A percentile compares a stretch with the other conserved stretches of the same genome.
Evolutionary conservation across 1,140 invertebrate genomes (phyloP).

Genomic region (Dermatophagoides farinae): DNA sequence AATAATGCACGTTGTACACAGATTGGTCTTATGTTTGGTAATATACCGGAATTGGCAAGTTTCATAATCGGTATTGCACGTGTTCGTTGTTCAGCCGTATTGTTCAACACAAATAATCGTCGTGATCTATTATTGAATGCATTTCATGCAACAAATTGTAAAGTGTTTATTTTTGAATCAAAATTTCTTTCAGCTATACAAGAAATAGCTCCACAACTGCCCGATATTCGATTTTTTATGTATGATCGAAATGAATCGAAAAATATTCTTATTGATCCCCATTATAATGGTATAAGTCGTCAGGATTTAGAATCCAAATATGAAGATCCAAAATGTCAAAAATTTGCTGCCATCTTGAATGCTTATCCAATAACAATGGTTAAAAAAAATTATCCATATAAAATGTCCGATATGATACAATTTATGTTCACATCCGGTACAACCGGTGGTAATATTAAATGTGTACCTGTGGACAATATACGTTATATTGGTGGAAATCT

Average conservation of each 20-base stretch:
- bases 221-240: neutral
- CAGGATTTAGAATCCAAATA: neutral
- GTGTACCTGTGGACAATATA: slow-evolving; percentile 43
- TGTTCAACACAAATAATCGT: slow-evolving; percentile 23
- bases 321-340: neutral
- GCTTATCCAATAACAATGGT: neutral
- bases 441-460: slow-evolving; percentile 67
- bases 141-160: slow-evolving; percentile 21
- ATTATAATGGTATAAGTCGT: neutral
- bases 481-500: slow-evolving; percentile 16
- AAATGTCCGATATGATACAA: neutral
- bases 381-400: neutral
- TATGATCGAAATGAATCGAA: neutral
- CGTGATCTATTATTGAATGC: slow-evolving; percentile 19
- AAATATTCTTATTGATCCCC: neutral
- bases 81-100: slow-evolving; percentile 22
- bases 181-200: slow-evolving; percentile 1
- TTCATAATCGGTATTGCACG: slow-evolving; percentile 55
- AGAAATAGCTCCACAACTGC: neutral
- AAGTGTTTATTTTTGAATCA: slow-evolving; percentile 19
- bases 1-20: slow-evolving; percentile 22
- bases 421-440: slow-evolving; percentile 84
- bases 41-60: slow-evolving; percentile 52
- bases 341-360: neutral
- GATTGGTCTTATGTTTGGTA: slow-evolving; percentile 65